These are phyloP conservation scores for Nothobranchius kuhntae DNA, from an alignment of 2,113 vertebrate genomes.

Conservation along the genomic window DNA sequence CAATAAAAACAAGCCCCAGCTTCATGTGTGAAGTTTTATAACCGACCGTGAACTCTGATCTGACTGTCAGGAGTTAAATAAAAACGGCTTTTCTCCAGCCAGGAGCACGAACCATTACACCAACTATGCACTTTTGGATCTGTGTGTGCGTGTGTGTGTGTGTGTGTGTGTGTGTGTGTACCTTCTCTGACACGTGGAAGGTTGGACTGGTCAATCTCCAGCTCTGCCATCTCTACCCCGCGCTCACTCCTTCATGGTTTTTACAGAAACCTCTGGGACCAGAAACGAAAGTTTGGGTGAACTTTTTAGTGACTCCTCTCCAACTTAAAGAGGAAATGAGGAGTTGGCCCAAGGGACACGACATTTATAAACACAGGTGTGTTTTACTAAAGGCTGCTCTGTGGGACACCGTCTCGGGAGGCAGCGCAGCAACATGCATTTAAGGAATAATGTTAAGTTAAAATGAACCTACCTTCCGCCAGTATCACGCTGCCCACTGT, in stretches of 20 bases:
- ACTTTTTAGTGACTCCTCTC: too few species aligned
- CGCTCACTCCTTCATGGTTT: constrained; percentile 59
- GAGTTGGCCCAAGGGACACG: background rate
- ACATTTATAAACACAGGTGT: background rate
- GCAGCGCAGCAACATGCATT: background rate
- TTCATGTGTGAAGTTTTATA: constrained; percentile 19
- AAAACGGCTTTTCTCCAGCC: constrained; percentile 13
- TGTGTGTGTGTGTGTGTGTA: constrained; percentile 36
- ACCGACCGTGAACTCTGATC: constrained; percentile 37
- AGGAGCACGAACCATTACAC: background rate
- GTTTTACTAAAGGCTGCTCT: background rate
- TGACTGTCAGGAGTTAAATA: background rate
- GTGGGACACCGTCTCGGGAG: background rate
- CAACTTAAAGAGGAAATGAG: background rate
- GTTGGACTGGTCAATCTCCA: constrained; percentile 80
- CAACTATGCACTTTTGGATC: background rate
- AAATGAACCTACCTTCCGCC: constrained; percentile 45
- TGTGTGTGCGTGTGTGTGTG: too few species aligned
- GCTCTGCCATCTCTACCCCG: constrained; percentile 74
- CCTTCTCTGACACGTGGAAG: constrained; percentile 81
- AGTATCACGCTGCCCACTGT: constrained; percentile 28
- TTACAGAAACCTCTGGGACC: constrained; percentile 22
- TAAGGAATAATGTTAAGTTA: constrained; percentile 8
- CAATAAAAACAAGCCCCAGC: constrained; percentile 3
- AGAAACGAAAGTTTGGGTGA: background rate